A percentile compares a stretch with the other conserved stretches of the same genome.
phyloP scores from a whole-genome alignment of 2,888 invertebrate species.

The Lycia hirtaria region DNA sequence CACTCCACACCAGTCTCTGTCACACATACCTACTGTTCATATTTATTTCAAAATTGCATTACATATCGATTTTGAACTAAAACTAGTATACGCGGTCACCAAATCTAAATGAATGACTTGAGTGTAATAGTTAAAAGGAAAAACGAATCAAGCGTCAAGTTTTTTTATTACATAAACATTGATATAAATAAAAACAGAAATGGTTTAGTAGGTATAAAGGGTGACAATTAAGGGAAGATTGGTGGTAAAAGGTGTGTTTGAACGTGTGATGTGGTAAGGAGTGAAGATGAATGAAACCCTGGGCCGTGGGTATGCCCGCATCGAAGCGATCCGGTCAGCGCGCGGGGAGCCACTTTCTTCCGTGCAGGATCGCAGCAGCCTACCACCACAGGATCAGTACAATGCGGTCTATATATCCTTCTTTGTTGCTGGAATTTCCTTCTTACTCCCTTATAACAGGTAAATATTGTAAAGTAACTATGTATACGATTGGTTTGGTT shows the following conservation, averaged over 20 bases:
- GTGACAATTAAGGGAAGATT: slow-evolving; percentile 14
- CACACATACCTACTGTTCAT: slow-evolving; percentile 14
- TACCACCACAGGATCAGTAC: slow-evolving; percentile 89
- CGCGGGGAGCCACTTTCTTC: slow-evolving; percentile 72
- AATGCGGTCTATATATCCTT: slow-evolving; percentile 91
- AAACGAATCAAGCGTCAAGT: not conserved
- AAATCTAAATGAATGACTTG: slow-evolving; percentile 8
- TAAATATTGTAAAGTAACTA: slow-evolving; percentile 63
- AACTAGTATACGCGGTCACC: not conserved
- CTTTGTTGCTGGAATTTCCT: slow-evolving; percentile 94
- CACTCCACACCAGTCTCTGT: slow-evolving; percentile 1
- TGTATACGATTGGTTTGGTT: no score
- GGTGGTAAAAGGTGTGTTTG: not conserved
- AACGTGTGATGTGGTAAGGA: slow-evolving; percentile 29
- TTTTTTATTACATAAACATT: slow-evolving; percentile 27
- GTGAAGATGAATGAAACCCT: slow-evolving; percentile 87
- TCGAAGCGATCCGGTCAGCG: slow-evolving; percentile 84
- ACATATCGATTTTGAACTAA: slow-evolving; percentile 11
- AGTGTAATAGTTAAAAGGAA: slow-evolving; percentile 8
- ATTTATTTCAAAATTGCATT: slow-evolving; percentile 16
- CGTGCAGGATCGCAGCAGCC: slow-evolving; percentile 82
- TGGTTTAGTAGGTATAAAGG: no score
- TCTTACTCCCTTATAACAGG: slow-evolving; percentile 97
- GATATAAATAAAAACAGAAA: slow-evolving; percentile 13
- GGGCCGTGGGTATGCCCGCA: slow-evolving; percentile 88